These are phyloP conservation scores for Dipus sagitta DNA, from an alignment of 2,797 vertebrate species.

Conservation along the genomic window DNA sequence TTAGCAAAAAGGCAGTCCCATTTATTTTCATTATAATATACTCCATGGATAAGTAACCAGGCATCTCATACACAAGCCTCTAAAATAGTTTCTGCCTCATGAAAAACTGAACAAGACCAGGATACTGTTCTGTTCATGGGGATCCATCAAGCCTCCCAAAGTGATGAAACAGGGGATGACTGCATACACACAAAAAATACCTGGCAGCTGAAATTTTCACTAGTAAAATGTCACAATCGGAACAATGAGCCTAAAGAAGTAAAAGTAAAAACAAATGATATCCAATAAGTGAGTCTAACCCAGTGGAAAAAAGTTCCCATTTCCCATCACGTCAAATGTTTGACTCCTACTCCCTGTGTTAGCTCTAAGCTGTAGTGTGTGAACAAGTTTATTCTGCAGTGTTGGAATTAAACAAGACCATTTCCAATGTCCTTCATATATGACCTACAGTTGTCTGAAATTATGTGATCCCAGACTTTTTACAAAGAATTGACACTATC, in stretches of 20 bases:
- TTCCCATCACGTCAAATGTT: background rate
- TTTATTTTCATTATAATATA: background rate
- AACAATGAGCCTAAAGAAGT: background rate
- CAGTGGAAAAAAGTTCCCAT: background rate
- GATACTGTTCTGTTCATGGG: background rate
- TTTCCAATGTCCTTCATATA: background rate
- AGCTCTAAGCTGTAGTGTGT: fast-evolving
- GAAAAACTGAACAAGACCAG: constrained; percentile 1
- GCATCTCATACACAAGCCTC: background rate
- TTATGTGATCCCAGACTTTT: constrained; percentile 14
- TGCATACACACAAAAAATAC: background rate
- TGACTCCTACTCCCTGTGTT: fast-evolving
- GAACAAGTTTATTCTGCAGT: background rate
- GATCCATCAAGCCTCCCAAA: background rate
- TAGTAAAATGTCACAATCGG: background rate
- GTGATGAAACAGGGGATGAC: background rate
- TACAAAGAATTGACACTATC: constrained; percentile 18
- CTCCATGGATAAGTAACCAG: background rate
- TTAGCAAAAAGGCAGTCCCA: background rate
- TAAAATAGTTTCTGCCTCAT: background rate
- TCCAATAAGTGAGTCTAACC: background rate
- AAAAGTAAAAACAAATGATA: constrained; percentile 8
- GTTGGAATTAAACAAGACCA: background rate
- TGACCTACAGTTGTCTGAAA: constrained; percentile 21
- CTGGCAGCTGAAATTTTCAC: background rate